Conservation (phyloP, 2,113 vertebrate genomes). For the Bolborhynchus lineola region DNA sequence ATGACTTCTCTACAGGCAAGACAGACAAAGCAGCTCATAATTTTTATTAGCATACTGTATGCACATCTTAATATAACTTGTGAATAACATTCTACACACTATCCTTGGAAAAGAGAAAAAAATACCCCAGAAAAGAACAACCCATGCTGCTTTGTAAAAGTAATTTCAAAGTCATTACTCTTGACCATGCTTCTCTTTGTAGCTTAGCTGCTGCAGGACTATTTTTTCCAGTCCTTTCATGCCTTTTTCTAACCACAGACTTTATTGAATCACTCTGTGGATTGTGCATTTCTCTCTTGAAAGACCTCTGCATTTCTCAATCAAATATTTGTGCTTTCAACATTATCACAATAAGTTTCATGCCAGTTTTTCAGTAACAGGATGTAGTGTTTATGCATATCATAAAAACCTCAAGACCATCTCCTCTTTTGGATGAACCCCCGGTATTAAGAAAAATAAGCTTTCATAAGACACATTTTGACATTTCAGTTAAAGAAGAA, state of each 20-base stretch:
- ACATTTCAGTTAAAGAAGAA: not conserved
- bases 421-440: not conserved
- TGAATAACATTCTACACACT: not conserved
- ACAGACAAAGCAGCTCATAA: not conserved
- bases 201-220: slow-evolving; percentile 3
- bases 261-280: slow-evolving; percentile 12
- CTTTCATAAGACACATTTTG: not conserved
- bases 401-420: not conserved
- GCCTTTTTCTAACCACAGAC: slow-evolving; percentile 20
- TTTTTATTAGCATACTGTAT: not conserved
- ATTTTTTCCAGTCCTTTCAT: not conserved
- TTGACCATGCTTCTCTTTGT: not conserved
- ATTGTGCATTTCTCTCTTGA: not conserved
- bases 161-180: not conserved
- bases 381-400: not conserved
- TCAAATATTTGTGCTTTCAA: slow-evolving; percentile 9
- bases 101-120: not conserved
- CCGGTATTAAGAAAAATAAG: not conserved
- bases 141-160: not conserved
- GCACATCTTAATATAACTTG: not conserved
- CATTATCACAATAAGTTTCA: not conserved
- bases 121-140: not conserved
- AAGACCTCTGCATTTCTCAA: slow-evolving; percentile 9
- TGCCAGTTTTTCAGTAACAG: not conserved
- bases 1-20: not conserved